These are phyloP conservation scores for Vidua macroura DNA, from an alignment of 2,113 vertebrate genomes.

Conservation along the genomic window DNA sequence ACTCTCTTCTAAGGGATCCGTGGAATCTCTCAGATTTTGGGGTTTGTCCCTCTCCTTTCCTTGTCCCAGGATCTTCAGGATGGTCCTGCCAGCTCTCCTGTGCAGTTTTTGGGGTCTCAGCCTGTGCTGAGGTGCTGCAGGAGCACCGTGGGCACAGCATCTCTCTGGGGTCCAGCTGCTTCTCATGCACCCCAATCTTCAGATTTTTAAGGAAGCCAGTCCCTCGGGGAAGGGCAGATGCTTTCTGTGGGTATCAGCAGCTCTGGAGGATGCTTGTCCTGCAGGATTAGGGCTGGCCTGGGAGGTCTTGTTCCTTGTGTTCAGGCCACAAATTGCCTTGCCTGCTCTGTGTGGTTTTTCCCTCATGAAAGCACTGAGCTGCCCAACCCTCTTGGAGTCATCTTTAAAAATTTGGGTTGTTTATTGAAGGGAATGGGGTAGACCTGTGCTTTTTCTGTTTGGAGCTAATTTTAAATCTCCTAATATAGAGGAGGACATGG, in stretches of 20 bases:
- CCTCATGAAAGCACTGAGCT: neutral
- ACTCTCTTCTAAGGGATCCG: neutral
- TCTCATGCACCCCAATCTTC: rapidly evolving
- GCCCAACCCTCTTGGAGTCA: neutral
- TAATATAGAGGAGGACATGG: neutral
- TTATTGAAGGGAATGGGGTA: neutral
- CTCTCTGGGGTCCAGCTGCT: neutral
- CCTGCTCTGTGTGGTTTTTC: neutral
- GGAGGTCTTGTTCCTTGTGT: neutral
- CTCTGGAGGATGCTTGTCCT: neutral
- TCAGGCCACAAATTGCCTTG: neutral
- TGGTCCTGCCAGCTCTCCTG: neutral
- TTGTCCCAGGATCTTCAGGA: too few species aligned
- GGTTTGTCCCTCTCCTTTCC: neutral
- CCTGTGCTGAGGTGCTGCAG: neutral
- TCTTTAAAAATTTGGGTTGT: neutral
- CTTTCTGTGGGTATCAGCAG: neutral
- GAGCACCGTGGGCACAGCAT: neutral
- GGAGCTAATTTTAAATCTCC: neutral
- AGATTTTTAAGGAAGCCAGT: neutral
- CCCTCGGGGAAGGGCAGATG: neutral
- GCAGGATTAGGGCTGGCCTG: neutral
- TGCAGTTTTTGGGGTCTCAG: neutral
- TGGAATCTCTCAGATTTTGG: neutral
- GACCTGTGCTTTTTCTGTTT: neutral